phyloP scores from a whole-genome alignment of 35 echinoderm and acorn worm genomes.

The Eucidaris tribuloides region DNA sequence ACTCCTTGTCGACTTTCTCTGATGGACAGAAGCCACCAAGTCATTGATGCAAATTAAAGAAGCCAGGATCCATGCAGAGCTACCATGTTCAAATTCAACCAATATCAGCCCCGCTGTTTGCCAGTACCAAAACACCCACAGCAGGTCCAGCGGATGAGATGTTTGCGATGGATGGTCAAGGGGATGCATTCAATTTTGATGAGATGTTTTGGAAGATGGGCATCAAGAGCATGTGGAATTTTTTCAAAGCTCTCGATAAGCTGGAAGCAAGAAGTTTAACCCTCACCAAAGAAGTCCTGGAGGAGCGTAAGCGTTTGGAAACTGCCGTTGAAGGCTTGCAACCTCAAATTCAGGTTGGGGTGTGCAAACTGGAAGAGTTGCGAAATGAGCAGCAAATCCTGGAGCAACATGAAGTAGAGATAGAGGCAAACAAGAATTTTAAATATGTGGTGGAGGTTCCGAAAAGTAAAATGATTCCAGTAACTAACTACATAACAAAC shows the following conservation, averaged over 20 bases:
- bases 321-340: no score
- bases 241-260: slow-evolving; percentile 14
- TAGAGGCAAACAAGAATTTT: no score
- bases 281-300: no score
- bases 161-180: slow-evolving; percentile 30
- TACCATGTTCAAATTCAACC: slow-evolving; percentile 57
- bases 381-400: no score
- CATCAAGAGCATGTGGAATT: slow-evolving; percentile 30
- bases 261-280: no score
- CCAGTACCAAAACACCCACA: background rate
- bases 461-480: background rate
- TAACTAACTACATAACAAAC: slow-evolving; percentile 20
- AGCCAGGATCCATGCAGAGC: slow-evolving; percentile 38
- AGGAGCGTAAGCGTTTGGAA: slow-evolving; percentile 25
- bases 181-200: slow-evolving; percentile 44
- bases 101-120: slow-evolving; percentile 70
- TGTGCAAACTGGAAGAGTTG: no score
- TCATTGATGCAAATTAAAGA: slow-evolving; percentile 30
- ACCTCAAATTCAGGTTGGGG: no score
- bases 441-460: slow-evolving; percentile 27
- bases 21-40: slow-evolving; percentile 61
- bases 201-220: no score
- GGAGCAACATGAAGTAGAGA: slow-evolving; percentile 26
- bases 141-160: background rate
- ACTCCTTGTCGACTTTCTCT: slow-evolving; percentile 49